Evolutionary conservation across 1,140 invertebrate genomes (phyloP), one percentile per base, ranked within the genome.

Genomic region (Lepeophtheirus salmonis): DNA sequence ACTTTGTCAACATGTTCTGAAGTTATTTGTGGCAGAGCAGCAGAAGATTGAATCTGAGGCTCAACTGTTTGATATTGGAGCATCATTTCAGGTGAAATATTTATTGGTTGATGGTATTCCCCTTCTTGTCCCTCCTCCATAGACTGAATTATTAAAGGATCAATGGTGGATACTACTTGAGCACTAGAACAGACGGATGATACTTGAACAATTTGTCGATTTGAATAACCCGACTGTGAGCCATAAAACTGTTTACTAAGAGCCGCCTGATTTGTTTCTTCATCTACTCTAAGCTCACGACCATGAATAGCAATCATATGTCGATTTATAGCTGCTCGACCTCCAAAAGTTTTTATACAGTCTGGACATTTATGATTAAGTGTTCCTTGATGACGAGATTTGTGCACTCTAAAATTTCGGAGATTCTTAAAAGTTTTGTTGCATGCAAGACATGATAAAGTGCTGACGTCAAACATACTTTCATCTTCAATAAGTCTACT

Each of bases 341-440:
- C 50, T 6, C 22, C 50, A 26, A 61, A 61, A 18, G 48, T 23
- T 21, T 61, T 61, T 3, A 25, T 18, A 23, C 59, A 61, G 14
- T 61, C 59, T 56, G 59, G 59, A 30, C 59, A 61, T 53, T 61
- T 61, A 24, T 61, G 59, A 10, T 61, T 61, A 12, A 61, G 51
- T 2, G 50, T 53, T 3, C 59, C 59, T 22, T 56, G 59, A 30
- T 61, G 59, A 60, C 59, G 54, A 22, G 41, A 48, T 26, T 41
- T 21, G 25, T 61, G 59, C 12, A 23, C 16, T 22, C 25, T 21
- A 50, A 61, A 61, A 23, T 16, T 50, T 24, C 59, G 16, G 13
- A 50, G 18, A 25, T 61, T 61, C 25, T 61, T 61, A 14, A 61
- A 56, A 26, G 59, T 52, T 25, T 61, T 61, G 59, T 61, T 61